Evolutionary conservation across 2,888 invertebrate genomes (phyloP), one percentile per base, ranked within the genome.

Genomic region (Aleiodes alternator): DNA sequence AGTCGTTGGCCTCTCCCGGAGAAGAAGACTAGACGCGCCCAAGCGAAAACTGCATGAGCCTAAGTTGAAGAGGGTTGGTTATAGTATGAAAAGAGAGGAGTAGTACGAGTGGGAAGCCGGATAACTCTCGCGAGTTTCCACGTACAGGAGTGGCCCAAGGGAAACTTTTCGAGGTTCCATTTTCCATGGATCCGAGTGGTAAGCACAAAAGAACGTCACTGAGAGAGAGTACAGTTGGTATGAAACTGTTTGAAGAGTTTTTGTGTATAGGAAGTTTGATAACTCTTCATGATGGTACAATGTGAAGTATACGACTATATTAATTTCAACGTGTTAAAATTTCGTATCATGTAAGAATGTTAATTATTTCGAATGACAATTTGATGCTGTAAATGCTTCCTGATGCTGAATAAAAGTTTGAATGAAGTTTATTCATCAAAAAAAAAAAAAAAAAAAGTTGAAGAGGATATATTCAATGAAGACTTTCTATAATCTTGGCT

Each of bases 141-240:
- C 64, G 48, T 64, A 64, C 48, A 64, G 64, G 43, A 64, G 64
- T 43, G 64, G 64, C 64, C 64, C 64, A 73, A 57, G 51, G 50
- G 56, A 57, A 69, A 73, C 73, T 73, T 73, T 73, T 69, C 68
- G 69, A 68, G 73, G 73, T 69, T 57, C 73, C 73, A 73, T 73
- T 73, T 73, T 55, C 73, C 56, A 55, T 51, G 57, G 57, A 68
- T 73, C 48, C 69, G 68, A 73, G 68, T 73, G 73, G 29, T 48
- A 38, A 50, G 48, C 68, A 59, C 64, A 64, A 64, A 71, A 71
- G 48, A 71, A 29, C 59, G 50, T 59, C 48, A 48, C 57, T 59
- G 59, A 71, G 59, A 34, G 34, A 23, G 23, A 56, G 34, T 31
- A 14, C 50, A 72, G 70, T 64, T 48, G 23, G 64, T 64, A 64